phyloP scores from a whole-genome alignment of 2,113 vertebrate species.

The Gymnorhina tibicen region DNA sequence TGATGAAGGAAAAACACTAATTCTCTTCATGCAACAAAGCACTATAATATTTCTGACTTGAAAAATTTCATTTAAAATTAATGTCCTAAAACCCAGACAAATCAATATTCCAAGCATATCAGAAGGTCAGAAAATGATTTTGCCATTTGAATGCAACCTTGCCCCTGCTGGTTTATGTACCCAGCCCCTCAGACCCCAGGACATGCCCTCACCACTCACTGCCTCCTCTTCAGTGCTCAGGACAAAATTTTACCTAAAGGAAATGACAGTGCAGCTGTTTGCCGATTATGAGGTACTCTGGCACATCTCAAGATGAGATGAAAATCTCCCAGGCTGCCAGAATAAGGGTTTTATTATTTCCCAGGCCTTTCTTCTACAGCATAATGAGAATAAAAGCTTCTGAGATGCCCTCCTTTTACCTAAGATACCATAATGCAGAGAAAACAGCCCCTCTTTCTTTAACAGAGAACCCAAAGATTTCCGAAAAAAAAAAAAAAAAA shows the following conservation, averaged over 20 bases:
- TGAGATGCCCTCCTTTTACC: conserved; percentile 44
- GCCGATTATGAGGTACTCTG: conserved; percentile 55
- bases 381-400: conserved; percentile 72
- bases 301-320: conserved; percentile 59
- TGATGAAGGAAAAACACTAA: background rate
- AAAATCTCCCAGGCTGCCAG: conserved; percentile 51
- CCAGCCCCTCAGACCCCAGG: background rate
- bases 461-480: conserved; percentile 13
- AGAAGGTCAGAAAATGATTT: background rate
- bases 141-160: background rate
- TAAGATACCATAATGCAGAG: conserved; percentile 41
- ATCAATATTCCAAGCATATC: background rate
- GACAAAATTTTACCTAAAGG: conserved; percentile 54
- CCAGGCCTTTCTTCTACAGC: conserved; percentile 32
- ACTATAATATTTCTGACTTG: background rate
- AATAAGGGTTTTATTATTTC: conserved; percentile 60
- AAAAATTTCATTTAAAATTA: background rate
- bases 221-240: conserved; percentile 29
- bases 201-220: background rate
- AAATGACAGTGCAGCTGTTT: conserved; percentile 54
- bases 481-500: background rate
- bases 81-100: background rate
- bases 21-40: background rate
- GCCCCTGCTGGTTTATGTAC: background rate
- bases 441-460: conserved; percentile 52